Evolutionary conservation across 2,113 vertebrate species (phyloP).

Genomic region (Grus americana): DNA sequence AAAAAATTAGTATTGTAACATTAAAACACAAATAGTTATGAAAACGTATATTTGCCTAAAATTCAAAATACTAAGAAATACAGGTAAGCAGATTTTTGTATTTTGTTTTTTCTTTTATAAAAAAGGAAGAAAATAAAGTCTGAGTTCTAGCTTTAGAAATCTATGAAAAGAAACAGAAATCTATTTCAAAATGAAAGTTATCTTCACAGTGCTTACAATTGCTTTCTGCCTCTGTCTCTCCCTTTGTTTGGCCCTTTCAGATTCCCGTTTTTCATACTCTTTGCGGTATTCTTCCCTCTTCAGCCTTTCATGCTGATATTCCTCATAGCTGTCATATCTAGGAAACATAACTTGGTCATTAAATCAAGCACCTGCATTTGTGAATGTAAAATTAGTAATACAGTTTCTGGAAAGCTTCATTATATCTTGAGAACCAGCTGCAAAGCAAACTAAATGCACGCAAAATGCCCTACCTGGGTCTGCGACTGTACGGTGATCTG

Average conservation of each 20-base stretch:
- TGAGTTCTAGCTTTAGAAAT: background rate
- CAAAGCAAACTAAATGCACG: background rate
- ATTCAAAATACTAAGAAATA: background rate
- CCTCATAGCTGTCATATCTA: slow-evolving; percentile 97
- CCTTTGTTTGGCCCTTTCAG: slow-evolving; percentile 91
- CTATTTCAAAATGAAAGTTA: slow-evolving; percentile 44
- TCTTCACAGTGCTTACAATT: slow-evolving; percentile 84
- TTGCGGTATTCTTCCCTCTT: slow-evolving; percentile 92
- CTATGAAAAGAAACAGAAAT: slow-evolving; percentile 1
- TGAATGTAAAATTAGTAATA: slow-evolving; percentile 1
- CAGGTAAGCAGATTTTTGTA: background rate
- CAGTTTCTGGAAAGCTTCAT: background rate
- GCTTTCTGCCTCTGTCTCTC: slow-evolving; percentile 93
- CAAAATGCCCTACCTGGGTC: slow-evolving; percentile 83
- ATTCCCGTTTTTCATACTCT: slow-evolving; percentile 93
- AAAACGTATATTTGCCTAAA: background rate
- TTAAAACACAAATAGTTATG: background rate
- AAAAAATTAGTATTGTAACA: background rate
- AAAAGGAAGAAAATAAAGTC: background rate
- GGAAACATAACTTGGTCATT: slow-evolving; percentile 73
- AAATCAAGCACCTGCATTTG: slow-evolving; percentile 54
- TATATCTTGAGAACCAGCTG: background rate
- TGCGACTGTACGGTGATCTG: slow-evolving; percentile 84
- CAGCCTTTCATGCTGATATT: slow-evolving; percentile 94
- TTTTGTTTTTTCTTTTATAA: background rate